Conservation (phyloP, 2,888 invertebrate species). For the Hyppa rectilinea region DNA sequence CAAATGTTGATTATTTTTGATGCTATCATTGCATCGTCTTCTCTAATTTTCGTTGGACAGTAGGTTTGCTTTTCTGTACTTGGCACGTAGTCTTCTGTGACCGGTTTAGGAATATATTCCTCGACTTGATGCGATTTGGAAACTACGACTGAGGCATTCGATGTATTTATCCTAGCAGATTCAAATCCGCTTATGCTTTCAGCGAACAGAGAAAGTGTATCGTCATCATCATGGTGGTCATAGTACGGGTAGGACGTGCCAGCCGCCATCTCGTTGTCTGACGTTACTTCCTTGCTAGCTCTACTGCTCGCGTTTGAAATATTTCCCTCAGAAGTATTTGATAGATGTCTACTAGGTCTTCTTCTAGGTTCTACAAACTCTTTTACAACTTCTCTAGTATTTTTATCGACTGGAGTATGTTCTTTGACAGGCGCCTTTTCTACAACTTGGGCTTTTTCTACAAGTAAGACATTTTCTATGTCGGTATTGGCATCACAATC, state of each 20-base stretch:
- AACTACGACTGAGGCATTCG: constrained; percentile 29
- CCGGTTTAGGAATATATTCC: constrained; percentile 77
- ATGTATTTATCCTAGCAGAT: constrained; percentile 67
- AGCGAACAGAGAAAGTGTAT: constrained; percentile 83
- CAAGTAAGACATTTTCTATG: not conserved
- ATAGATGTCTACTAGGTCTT: constrained; percentile 26
- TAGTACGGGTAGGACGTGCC: constrained; percentile 9
- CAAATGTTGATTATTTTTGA: constrained; percentile 64
- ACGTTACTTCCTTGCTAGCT: not conserved
- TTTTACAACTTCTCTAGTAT: constrained; percentile 6
- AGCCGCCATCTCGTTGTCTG: constrained; percentile 24
- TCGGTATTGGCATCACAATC: not conserved
- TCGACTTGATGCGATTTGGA: constrained; percentile 55
- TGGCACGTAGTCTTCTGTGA: constrained; percentile 30
- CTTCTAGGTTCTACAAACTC: constrained; percentile 42
- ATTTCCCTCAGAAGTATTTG: constrained; percentile 37
- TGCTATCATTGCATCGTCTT: constrained; percentile 10
- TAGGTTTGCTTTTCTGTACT: constrained; percentile 65
- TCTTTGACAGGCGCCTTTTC: not conserved
- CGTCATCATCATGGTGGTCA: constrained; percentile 76
- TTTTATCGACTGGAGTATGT: not conserved
- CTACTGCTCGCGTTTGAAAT: constrained; percentile 27
- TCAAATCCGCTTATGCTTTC: constrained; percentile 85
- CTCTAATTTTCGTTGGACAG: constrained; percentile 70
- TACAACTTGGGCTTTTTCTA: not conserved